A percentile compares a stretch with the other conserved stretches of the same genome.
Evolutionary conservation across 2,888 invertebrate species (phyloP).

Genomic region (Drosophila merina): DNA sequence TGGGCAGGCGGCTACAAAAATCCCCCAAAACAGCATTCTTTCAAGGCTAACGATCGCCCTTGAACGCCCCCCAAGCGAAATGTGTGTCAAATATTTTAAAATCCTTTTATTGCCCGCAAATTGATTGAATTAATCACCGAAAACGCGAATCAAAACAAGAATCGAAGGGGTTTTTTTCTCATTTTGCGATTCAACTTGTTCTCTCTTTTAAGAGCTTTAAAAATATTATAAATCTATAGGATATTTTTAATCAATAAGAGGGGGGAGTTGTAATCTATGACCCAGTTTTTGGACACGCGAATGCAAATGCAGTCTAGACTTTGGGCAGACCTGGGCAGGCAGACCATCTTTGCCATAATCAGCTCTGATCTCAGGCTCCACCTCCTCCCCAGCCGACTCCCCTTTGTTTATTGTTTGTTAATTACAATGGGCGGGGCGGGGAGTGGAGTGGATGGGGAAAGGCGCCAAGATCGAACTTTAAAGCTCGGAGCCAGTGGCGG

Average conservation of each 20-base stretch:
- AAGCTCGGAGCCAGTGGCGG: constrained; percentile 27
- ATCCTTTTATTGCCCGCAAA: constrained; percentile 63
- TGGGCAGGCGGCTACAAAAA: constrained; percentile 2
- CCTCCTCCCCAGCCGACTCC: not conserved
- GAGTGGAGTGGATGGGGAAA: not conserved
- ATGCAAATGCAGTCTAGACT: constrained; percentile 6
- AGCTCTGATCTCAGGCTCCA: constrained; percentile 1
- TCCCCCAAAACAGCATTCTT: not conserved
- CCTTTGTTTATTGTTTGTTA: constrained; percentile 13
- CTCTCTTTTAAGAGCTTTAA: too few relatives aligned
- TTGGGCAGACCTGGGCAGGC: not conserved
- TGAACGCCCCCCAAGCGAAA: constrained; percentile 27
- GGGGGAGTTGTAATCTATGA: too few relatives aligned
- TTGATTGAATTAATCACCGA: constrained; percentile 62
- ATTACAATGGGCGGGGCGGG: not conserved
- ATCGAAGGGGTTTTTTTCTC: too few relatives aligned
- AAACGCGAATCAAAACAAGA: constrained; percentile 8
- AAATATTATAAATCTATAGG: too few relatives aligned
- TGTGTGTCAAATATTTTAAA: constrained; percentile 29
- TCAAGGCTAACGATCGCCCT: constrained; percentile 35
- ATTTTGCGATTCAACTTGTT: too few relatives aligned
- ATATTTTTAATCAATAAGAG: too few relatives aligned
- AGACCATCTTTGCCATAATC: constrained; percentile 17
- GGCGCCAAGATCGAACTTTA: constrained; percentile 28
- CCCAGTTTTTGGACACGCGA: too few relatives aligned